Percentiles rank a stretch among this genome's conserved stretches.
Conservation (phyloP, 2,888 invertebrate genomes). For the Stictocephala bisonia region DNA sequence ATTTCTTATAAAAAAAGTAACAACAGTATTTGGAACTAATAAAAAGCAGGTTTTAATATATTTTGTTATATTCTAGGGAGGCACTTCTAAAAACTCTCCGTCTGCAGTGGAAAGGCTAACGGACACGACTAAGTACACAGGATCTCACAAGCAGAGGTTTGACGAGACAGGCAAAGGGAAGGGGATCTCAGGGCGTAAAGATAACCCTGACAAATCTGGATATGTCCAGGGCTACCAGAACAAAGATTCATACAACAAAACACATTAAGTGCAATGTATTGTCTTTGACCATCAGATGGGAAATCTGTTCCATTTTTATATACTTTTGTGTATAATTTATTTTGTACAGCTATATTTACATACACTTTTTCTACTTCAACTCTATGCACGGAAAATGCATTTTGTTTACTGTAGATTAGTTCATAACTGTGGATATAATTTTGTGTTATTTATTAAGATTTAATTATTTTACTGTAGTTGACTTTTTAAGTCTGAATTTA, state of each 20-base stretch:
- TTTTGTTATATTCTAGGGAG: background rate
- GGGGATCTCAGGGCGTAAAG: conserved; percentile 86
- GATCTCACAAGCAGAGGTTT: conserved; percentile 87
- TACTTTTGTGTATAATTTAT: conserved; percentile 20
- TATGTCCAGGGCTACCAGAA: conserved; percentile 89
- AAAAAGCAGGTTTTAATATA: background rate
- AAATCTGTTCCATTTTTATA: too few relatives aligned
- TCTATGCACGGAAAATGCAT: too few relatives aligned
- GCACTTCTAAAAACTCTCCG: conserved; percentile 9
- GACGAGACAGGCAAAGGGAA: conserved; percentile 87
- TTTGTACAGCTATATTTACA: conserved; percentile 23
- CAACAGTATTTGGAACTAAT: background rate
- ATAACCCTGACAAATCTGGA: conserved; percentile 77
- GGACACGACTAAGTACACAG: conserved; percentile 89
- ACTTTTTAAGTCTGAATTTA: too few relatives aligned
- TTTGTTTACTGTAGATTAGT: too few relatives aligned
- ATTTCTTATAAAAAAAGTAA: background rate
- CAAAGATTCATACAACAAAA: conserved; percentile 79
- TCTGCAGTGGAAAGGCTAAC: conserved; percentile 80
- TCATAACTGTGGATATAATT: too few relatives aligned
- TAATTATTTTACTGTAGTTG: too few relatives aligned
- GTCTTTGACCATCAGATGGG: background rate
- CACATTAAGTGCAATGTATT: conserved; percentile 62
- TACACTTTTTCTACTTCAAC: too few relatives aligned
- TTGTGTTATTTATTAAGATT: too few relatives aligned